Percentiles rank a stretch among this genome's conserved stretches.
Conservation (phyloP, 2,797 vertebrate genomes). For the Periparus ater region DNA sequence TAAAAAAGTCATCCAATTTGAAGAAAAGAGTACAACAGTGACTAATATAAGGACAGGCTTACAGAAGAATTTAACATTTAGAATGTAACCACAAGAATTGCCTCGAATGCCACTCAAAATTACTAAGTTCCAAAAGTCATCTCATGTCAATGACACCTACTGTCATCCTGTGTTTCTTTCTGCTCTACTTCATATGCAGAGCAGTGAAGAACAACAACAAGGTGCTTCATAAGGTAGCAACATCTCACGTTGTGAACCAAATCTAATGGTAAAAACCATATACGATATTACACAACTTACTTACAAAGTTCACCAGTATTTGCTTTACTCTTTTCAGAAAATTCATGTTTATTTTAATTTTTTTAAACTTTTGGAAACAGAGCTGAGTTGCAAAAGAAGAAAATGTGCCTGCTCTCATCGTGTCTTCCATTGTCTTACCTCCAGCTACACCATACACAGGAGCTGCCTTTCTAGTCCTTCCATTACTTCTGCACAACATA, state of each 20-base stretch:
- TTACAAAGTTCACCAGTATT: background rate
- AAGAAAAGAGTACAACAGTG: background rate
- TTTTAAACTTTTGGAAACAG: background rate
- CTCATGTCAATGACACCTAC: background rate
- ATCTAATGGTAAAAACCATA: background rate
- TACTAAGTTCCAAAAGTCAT: background rate
- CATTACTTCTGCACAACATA: background rate
- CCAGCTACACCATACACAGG: background rate
- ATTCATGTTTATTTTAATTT: background rate
- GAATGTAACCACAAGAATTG: background rate
- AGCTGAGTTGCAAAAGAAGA: background rate
- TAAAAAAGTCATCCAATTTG: background rate
- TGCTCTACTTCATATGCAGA: background rate
- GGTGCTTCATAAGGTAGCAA: background rate
- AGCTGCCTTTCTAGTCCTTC: background rate
- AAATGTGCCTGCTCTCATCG: rapidly evolving
- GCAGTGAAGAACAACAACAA: background rate
- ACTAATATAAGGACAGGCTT: background rate
- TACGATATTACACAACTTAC: background rate
- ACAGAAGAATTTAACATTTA: background rate
- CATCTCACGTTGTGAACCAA: background rate
- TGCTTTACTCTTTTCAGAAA: background rate
- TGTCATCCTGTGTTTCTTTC: background rate
- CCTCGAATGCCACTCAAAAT: background rate
- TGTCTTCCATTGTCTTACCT: background rate